A percentile compares a stretch with the other conserved stretches of the same genome.
These are phyloP conservation scores for Exocentrus adspersus DNA, from an alignment of 2,888 invertebrate genomes.

Conservation along the genomic window DNA sequence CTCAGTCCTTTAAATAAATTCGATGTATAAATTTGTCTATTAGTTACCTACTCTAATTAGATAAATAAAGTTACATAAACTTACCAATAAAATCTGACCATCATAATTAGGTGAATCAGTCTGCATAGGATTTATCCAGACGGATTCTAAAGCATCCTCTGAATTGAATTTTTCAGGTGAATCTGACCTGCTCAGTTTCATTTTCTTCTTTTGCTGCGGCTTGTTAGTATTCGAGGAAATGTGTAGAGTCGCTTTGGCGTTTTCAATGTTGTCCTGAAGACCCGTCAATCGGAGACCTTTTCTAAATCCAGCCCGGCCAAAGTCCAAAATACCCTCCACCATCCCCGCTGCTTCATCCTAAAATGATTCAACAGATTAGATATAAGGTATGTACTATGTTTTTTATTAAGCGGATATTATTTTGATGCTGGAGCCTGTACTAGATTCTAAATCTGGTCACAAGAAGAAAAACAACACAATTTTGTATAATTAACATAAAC, in stretches of 20 bases:
- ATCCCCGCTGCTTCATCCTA: conserved; percentile 74
- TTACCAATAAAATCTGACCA: conserved; percentile 56
- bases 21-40: no score
- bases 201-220: conserved; percentile 35
- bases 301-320: conserved; percentile 70
- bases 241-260: conserved; percentile 44
- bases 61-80: conserved; percentile 12
- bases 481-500: no score
- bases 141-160: conserved; percentile 52
- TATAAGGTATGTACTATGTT: no score
- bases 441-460: background rate
- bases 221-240: conserved; percentile 31
- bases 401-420: background rate
- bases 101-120: conserved; percentile 55
- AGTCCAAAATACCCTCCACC: conserved; percentile 72
- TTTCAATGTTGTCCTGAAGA: conserved; percentile 65
- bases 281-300: conserved; percentile 70
- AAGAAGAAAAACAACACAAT: no score
- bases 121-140: conserved; percentile 60
- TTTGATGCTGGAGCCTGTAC: background rate
- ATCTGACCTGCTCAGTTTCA: conserved; percentile 39
- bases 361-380: background rate
- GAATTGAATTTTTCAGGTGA: conserved; percentile 46
- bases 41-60: no score
- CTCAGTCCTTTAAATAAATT: no score